Base-by-base conservation (phyloP, 2,888 invertebrate species). In the Trissolcus japonicus region DNA sequence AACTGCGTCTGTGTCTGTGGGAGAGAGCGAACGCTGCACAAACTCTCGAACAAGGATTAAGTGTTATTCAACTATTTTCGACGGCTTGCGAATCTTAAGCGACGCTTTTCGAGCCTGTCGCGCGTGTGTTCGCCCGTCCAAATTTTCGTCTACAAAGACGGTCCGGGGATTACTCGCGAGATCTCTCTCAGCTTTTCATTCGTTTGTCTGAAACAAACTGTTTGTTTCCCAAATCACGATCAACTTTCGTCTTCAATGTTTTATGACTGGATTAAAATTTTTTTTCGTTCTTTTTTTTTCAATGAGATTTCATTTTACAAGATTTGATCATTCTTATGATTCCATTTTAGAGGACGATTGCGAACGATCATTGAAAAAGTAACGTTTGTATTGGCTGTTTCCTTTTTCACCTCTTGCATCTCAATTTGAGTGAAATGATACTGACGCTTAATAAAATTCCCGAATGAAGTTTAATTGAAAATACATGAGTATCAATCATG, bases 391-490 rank as follows among this genome's bases (percentile, higher is more conserved):
- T 4, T 11, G 6, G 43, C 43, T 4, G 43, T n/a, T 43, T 43
- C 14, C 13, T 43, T 43, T 43, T 13, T 43, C 14, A 13, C 25
- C 25, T 25, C 4, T 4, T 25, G 25, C 25, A 25, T 25, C 25
- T 25, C 25, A 25, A 25, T 46, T 6, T 14, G 46, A 46, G 46
- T 16, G 46, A 46, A n/a, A 16, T 46, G n/a, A 16, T 46, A 16
- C 16, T 46, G 46, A 46, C 46, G 46, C 2, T 54, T 25, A 54
- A n/a, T 25, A 63, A 74, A 61, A 35, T 57, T 62, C 56, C 21
- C 48, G 53, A 69, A 65, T 43, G 19, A 56, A 61, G 48, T 60
- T 62, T 54, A 68, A 73, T 73, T 73, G 63, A 68, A 73, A 68
- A 63, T 13, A 41, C 35, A 35, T 13, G 17, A 14, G n/a, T 66